Percentiles rank a stretch among this genome's conserved stretches.
Conservation (phyloP, 2,888 invertebrate genomes). For the Amphipyra tragopoginis region DNA sequence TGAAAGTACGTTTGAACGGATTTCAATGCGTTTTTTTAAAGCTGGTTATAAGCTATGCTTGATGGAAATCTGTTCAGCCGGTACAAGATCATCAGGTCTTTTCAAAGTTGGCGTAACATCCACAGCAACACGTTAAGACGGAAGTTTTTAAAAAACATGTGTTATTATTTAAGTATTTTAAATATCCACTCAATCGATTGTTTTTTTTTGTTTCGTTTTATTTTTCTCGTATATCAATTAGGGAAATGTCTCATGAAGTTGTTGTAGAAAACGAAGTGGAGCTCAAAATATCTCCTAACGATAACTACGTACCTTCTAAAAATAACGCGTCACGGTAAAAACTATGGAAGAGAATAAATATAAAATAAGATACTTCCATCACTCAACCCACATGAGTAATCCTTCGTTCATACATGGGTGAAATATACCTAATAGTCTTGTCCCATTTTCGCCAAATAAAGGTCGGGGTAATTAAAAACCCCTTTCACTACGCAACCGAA, state of each 20-base stretch:
- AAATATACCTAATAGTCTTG: slow-evolving; percentile 54
- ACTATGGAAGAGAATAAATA: slow-evolving; percentile 30
- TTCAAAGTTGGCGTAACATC: too few species aligned
- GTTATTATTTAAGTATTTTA: too few species aligned
- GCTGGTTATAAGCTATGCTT: too few species aligned
- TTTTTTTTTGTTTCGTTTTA: background rate
- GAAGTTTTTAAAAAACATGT: too few species aligned
- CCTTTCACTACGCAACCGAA: slow-evolving; percentile 30
- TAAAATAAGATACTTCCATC: slow-evolving; percentile 18
- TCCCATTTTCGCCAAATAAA: slow-evolving; percentile 53
- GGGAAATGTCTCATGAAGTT: slow-evolving; percentile 29
- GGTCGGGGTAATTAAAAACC: slow-evolving; percentile 44
- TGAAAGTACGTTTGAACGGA: too few species aligned
- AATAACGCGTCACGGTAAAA: slow-evolving; percentile 19
- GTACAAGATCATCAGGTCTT: too few species aligned
- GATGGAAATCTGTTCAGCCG: too few species aligned
- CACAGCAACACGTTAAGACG: too few species aligned
- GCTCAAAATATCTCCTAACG: slow-evolving; percentile 8
- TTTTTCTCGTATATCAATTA: slow-evolving; percentile 26
- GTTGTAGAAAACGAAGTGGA: slow-evolving; percentile 15
- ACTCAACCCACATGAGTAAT: slow-evolving; percentile 32
- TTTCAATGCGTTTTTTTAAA: too few species aligned
- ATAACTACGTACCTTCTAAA: too few species aligned
- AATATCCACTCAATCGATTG: too few species aligned
- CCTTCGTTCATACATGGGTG: slow-evolving; percentile 45